Base-by-base conservation (phyloP, 2,888 invertebrate species). In the Orthosia incerta region DNA sequence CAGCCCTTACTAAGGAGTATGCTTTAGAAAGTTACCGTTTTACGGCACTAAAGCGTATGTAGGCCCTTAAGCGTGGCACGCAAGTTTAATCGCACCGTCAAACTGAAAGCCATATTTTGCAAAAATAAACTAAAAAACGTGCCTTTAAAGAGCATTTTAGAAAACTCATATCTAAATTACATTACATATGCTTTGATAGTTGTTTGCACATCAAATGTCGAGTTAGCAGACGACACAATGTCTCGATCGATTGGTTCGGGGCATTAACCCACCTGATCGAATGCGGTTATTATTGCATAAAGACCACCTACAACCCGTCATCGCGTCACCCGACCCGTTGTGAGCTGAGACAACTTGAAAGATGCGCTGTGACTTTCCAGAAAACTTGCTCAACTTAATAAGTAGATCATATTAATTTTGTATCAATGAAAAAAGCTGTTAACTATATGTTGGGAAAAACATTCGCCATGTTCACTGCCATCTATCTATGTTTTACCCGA, bases 221-320 rank as follows among this genome's bases (percentile, higher is more conserved):
- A 18, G 11, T 16, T 18, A 45, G 39, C 18, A 55, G 50, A 56
- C 48, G 55, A 74, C 67, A 45, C 51, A 55, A 48, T 50, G 67
- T 74, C 75, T 74, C 45, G 20, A 76, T 76, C 70, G 76, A 76
- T 76, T 53, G 4, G 2, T 61, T 56, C 50, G 51, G 69, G 76
- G 55, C 61, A 57, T n/a, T 70, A 26, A 76, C 62, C 57, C 39
- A 51, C 16, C 31, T 63, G 23, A 62, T 53, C 16, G 26, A 59
- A 76, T 57, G 26, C 63, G 46, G 5, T 26, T 67, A 31, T 18
- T 56, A 57, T 20, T 39, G 26, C 53, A 13, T 46, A 18, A 26
- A 65, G 16, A 20, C n/a, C 15, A 16, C 20, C 16, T 18, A 16
- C 16, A 2, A n/a, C 18, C 31, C 9, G 51, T 39, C 39, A 39